These are phyloP conservation scores for Leucophora obtusa DNA, from an alignment of 2,888 invertebrate species.

Conservation along the genomic window DNA sequence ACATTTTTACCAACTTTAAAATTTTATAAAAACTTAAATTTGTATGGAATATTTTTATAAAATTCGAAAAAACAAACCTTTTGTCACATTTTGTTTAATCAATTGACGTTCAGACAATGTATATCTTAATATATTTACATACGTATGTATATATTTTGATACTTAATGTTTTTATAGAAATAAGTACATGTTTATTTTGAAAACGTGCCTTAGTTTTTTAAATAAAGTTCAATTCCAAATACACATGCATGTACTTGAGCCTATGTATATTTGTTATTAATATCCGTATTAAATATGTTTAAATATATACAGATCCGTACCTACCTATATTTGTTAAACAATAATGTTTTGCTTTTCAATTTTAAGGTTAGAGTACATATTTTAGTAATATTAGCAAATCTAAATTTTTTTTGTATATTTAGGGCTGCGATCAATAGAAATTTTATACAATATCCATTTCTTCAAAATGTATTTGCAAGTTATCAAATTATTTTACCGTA, in stretches of 20 bases:
- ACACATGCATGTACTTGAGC: conserved; percentile 22
- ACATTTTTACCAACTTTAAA: too few species aligned
- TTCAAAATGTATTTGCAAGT: too few species aligned
- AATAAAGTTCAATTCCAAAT: neutral
- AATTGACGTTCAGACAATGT: neutral
- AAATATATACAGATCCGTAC: neutral
- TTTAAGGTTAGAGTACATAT: conserved; percentile 12
- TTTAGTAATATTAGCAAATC: too few species aligned
- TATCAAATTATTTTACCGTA: too few species aligned
- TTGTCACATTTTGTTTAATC: neutral
- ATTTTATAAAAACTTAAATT: too few species aligned
- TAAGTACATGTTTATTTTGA: conserved; percentile 11
- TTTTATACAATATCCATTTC: too few species aligned
- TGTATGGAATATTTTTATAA: too few species aligned
- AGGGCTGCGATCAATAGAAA: too few species aligned
- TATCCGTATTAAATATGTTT: conserved; percentile 30
- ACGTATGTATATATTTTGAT: too few species aligned
- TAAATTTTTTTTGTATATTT: too few species aligned
- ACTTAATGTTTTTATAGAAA: neutral
- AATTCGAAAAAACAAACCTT: too few species aligned
- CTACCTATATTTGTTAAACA: neutral
- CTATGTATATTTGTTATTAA: conserved; percentile 2
- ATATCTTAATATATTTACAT: too few species aligned
- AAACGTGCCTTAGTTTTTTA: conserved; percentile 36
- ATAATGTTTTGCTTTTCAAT: neutral